phyloP scores from a whole-genome alignment of 1,140 invertebrate genomes.

The Aphelinus atriplicis region DNA sequence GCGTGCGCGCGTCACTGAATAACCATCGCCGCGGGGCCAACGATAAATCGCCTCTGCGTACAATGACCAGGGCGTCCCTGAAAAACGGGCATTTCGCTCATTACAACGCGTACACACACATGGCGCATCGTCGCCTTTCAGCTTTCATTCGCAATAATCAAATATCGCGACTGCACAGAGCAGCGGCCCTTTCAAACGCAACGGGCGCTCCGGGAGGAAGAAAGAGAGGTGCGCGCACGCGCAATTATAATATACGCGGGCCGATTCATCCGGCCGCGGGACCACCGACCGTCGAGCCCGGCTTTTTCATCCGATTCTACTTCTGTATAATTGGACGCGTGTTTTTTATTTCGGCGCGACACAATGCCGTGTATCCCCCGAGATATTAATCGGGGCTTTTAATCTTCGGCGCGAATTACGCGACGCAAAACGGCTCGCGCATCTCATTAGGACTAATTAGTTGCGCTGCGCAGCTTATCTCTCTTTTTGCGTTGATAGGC shows the following conservation, averaged over 20 bases:
- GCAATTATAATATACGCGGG: neutral
- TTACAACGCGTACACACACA: conserved; percentile 10
- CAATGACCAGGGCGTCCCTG: too few relatives aligned
- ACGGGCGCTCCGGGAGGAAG: neutral
- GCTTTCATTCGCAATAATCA: conserved; percentile 26
- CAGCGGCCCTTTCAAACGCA: neutral
- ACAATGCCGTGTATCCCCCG: neutral
- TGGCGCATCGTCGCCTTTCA: neutral
- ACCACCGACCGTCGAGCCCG: neutral
- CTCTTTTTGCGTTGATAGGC: too few relatives aligned
- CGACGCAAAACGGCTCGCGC: neutral
- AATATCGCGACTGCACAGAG: neutral
- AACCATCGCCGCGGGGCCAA: neutral
- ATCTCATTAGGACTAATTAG: conserved; percentile 40
- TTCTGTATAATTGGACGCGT: conserved; percentile 24
- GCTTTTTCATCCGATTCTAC: conserved; percentile 24
- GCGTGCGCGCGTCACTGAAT: neutral
- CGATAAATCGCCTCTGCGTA: conserved; percentile 1
- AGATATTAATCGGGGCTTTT: conserved; percentile 37
- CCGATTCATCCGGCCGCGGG: too few relatives aligned
- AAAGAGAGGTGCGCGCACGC: neutral
- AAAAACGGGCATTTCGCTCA: conserved; percentile 20
- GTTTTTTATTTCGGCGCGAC: too few relatives aligned
- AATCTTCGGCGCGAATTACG: conserved; percentile 23
- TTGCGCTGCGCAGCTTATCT: too few relatives aligned